phyloP scores from a whole-genome alignment of 2,113 vertebrate species.

The Coptodon rendalli region DNA sequence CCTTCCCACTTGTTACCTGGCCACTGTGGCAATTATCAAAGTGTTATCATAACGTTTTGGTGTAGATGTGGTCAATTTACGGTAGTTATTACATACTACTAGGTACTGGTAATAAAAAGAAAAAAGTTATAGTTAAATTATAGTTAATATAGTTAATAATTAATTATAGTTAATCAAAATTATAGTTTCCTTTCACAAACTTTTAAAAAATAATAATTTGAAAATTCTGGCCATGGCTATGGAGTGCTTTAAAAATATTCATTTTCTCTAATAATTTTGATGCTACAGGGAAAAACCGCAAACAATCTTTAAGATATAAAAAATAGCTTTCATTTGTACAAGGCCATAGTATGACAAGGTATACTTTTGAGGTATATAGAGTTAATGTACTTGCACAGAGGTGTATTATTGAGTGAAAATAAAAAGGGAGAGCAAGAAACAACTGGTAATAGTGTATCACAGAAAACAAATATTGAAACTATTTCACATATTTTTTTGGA shows the following conservation, averaged over 20 bases:
- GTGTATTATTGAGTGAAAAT: not conserved
- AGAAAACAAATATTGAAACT: not conserved
- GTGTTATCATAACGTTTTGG: not conserved
- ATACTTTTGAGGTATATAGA: not conserved
- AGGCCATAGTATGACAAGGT: not conserved
- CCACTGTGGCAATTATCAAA: not conserved
- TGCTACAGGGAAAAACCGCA: not conserved
- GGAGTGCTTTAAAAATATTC: not conserved
- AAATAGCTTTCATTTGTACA: not conserved
- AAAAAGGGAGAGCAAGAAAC: not conserved
- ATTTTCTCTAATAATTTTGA: not conserved
- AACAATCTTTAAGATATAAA: not conserved
- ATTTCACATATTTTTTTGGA: not conserved
- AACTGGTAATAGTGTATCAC: not conserved
- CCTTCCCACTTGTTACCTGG: not conserved
- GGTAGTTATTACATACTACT: not conserved
- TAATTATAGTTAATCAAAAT: not conserved
- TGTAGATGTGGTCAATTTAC: not conserved
- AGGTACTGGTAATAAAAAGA: not conserved
- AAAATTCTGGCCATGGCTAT: not conserved
- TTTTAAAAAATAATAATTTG: not conserved
- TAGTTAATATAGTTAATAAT: not conserved
- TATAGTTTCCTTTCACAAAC: not conserved
- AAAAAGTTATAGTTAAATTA: not conserved
- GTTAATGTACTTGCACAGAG: not conserved